phyloP scores from a whole-genome alignment of 1,140 invertebrate genomes.

The Bilobella aurantiaca region DNA sequence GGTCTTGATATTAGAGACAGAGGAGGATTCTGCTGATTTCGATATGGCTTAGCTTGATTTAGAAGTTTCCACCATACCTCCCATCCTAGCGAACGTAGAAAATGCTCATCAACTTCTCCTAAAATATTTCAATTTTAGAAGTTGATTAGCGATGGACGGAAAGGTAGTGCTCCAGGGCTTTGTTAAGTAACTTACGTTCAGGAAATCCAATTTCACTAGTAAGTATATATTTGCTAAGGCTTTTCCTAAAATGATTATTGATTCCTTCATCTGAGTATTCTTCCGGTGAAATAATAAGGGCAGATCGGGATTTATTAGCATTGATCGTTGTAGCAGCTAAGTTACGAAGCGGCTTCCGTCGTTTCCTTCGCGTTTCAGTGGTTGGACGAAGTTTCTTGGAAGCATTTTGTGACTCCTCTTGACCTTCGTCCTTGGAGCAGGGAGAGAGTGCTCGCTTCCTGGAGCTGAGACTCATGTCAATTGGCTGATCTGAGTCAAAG shows the following conservation, averaged over 20 bases:
- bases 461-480: not conserved
- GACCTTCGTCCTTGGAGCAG: not conserved
- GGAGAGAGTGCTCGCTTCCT: not conserved
- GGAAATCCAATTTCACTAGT: not conserved
- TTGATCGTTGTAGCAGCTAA: not conserved
- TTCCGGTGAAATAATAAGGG: not conserved
- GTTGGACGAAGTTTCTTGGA: not conserved
- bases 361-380: not conserved
- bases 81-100: not conserved
- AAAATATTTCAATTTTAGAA: not conserved
- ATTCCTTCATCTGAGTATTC: not conserved
- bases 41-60: not conserved
- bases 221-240: not conserved
- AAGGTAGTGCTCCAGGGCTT: no score
- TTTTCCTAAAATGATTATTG: not conserved
- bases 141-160: not conserved
- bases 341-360: not conserved
- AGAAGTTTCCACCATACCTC: not conserved
- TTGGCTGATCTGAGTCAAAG: not conserved
- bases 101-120: conserved; percentile 1
- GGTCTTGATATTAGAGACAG: no score
- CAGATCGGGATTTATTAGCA: not conserved
- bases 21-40: no score
- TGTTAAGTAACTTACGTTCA: not conserved
- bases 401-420: not conserved